Evolutionary conservation across 2,797 vertebrate genomes (phyloP).

Genomic region (Pampus argenteus): DNA sequence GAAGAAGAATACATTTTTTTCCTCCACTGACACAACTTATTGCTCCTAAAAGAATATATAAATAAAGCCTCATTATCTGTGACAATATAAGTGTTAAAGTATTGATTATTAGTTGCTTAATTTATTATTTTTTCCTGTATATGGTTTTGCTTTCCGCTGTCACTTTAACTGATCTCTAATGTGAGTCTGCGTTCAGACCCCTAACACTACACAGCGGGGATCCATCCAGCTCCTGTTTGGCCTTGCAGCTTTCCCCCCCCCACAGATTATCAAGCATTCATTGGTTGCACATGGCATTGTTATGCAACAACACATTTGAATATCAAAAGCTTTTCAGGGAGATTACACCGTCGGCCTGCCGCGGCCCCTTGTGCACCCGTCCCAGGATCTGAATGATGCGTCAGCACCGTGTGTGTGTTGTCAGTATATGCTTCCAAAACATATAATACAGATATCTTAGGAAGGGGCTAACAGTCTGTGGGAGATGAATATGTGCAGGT

Average conservation of each 20-base stretch:
- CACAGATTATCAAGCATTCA: constrained; percentile 75
- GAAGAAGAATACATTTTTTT: constrained; percentile 34
- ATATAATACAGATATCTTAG: neutral
- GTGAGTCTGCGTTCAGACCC: constrained; percentile 43
- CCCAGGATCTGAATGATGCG: constrained; percentile 41
- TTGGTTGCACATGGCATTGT: constrained; percentile 73
- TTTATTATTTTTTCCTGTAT: neutral
- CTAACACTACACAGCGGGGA: constrained; percentile 66
- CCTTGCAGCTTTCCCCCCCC: constrained; percentile 38
- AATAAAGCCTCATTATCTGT: constrained; percentile 16
- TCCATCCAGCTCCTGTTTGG: constrained; percentile 65
- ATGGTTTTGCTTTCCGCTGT: neutral
- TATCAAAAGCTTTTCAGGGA: constrained; percentile 72
- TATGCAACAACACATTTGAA: constrained; percentile 80
- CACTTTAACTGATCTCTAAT: neutral
- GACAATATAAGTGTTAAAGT: too few species aligned
- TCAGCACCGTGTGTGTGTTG: neutral
- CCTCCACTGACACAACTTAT: constrained; percentile 38
- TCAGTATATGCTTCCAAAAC: neutral
- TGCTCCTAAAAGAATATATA: constrained; percentile 7
- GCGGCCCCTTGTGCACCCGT: constrained; percentile 27
- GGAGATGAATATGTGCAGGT: neutral
- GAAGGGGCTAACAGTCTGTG: neutral
- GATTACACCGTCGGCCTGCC: constrained; percentile 60
- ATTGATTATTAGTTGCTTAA: neutral